These are phyloP conservation scores for Drosophila barbarae DNA, from an alignment of 2,888 invertebrate genomes.

Conservation along the genomic window DNA sequence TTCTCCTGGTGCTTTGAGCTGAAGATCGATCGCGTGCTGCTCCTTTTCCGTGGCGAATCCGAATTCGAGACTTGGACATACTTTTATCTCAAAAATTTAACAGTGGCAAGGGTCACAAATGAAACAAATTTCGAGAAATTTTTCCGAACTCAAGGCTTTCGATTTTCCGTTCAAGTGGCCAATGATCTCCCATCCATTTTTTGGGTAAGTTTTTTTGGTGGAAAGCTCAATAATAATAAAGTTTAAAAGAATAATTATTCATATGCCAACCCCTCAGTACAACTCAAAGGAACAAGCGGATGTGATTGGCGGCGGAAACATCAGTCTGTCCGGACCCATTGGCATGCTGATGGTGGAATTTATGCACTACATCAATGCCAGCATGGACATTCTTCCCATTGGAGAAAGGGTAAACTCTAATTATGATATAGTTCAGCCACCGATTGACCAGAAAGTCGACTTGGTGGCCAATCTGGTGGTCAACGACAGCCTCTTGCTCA, in stretches of 20 bases:
- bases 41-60: background rate
- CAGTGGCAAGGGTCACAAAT: accelerated
- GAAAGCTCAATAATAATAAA: background rate
- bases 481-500: background rate
- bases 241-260: background rate
- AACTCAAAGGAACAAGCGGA: slow-evolving; percentile 24
- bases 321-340: slow-evolving; percentile 16
- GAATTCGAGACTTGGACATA: slow-evolving; percentile 2
- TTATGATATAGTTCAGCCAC: background rate
- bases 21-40: background rate
- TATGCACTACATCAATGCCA: slow-evolving; percentile 13
- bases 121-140: accelerated
- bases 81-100: background rate
- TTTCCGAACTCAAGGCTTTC: background rate
- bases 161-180: slow-evolving; percentile 1
- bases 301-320: slow-evolving; percentile 12
- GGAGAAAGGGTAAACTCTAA: background rate
- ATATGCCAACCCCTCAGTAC: slow-evolving; percentile 2
- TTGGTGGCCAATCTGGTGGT: slow-evolving; percentile 17
- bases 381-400: slow-evolving; percentile 10
- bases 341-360: slow-evolving; percentile 21
- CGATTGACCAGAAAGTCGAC: background rate
- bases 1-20: slow-evolving; percentile 9
- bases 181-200: slow-evolving; percentile 8
- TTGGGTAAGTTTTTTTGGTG: background rate